A percentile compares a stretch with the other conserved stretches of the same genome.
These are phyloP conservation scores for Drosophila quasianomalipes DNA, from an alignment of 2,888 invertebrate species.

Conservation along the genomic window DNA sequence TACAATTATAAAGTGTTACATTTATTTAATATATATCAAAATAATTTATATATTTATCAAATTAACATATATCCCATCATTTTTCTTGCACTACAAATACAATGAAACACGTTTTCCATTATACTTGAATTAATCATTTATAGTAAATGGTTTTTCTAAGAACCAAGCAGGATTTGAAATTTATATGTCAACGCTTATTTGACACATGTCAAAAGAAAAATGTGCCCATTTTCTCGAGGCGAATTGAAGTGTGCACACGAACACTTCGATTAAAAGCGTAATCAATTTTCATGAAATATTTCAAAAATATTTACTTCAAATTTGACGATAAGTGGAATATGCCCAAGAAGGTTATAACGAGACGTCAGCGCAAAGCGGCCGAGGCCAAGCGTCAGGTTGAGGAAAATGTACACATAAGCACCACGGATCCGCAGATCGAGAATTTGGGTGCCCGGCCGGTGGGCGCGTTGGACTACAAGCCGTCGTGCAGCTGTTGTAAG, in stretches of 20 bases:
- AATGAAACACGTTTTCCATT: not conserved
- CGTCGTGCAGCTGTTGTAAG: not conserved
- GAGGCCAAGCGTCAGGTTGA: slow-evolving; percentile 18
- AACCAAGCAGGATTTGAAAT: not conserved
- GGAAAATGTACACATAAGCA: not conserved
- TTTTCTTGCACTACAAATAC: not conserved
- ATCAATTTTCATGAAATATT: not conserved
- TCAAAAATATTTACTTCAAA: slow-evolving; percentile 14
- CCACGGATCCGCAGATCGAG: not conserved
- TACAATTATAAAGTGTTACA: slow-evolving; percentile 1
- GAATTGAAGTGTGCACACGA: not conserved
- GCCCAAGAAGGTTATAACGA: slow-evolving; percentile 64
- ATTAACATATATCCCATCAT: not conserved
- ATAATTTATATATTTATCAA: not conserved
- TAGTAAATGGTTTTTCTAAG: not conserved
- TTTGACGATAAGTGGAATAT: slow-evolving; percentile 22
- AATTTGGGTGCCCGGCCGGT: not conserved
- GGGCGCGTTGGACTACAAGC: not conserved
- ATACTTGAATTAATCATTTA: not conserved
- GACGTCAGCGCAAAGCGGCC: slow-evolving; percentile 69
- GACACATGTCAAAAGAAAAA: not conserved
- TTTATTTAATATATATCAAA: not conserved
- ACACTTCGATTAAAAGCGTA: not conserved
- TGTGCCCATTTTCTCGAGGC: not conserved
- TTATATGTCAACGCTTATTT: not conserved